Percentiles rank a stretch among this genome's conserved stretches.
phyloP scores from a whole-genome alignment of 1,140 invertebrate species.

The Zaprionus inermis region DNA sequence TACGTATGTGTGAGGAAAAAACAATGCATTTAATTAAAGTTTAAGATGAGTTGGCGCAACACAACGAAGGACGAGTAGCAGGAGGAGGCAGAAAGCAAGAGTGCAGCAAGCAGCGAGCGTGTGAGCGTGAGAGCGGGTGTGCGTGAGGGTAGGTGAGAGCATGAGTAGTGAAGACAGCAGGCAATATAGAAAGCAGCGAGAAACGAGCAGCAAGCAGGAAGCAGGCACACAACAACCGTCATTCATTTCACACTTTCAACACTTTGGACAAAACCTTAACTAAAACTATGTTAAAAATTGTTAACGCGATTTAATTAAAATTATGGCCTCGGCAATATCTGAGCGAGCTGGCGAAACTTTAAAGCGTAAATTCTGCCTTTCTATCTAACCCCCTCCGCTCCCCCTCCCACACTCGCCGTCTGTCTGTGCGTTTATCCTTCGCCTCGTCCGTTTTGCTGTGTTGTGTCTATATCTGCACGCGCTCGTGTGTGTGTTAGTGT shows the following conservation, averaged over 20 bases:
- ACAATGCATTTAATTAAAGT: slow-evolving; percentile 82
- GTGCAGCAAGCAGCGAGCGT: neutral
- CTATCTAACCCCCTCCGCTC: slow-evolving; percentile 11
- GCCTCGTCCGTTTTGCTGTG: neutral
- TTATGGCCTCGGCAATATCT: slow-evolving; percentile 74
- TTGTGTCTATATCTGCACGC: slow-evolving; percentile 1
- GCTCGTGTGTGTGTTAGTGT: slow-evolving; percentile 9
- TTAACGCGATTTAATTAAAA: slow-evolving; percentile 78
- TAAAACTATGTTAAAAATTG: slow-evolving; percentile 73
- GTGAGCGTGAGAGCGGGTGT: no score
- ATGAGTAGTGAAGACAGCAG: neutral
- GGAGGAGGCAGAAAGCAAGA: slow-evolving; percentile 6
- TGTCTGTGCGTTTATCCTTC: neutral
- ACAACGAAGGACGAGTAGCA: neutral
- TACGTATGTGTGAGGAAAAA: slow-evolving; percentile 45
- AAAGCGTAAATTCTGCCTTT: slow-evolving; percentile 63
- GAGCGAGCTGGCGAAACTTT: slow-evolving; percentile 60
- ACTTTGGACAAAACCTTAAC: slow-evolving; percentile 45
- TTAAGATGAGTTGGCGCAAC: slow-evolving; percentile 73
- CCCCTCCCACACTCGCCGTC: neutral
- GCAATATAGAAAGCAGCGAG: neutral
- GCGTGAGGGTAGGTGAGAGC: neutral
- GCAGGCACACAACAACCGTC: neutral
- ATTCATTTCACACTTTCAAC: slow-evolving; percentile 48
- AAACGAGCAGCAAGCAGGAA: neutral